phyloP scores from a whole-genome alignment of 2,797 vertebrate species.

The Lerista edwardsae region DNA sequence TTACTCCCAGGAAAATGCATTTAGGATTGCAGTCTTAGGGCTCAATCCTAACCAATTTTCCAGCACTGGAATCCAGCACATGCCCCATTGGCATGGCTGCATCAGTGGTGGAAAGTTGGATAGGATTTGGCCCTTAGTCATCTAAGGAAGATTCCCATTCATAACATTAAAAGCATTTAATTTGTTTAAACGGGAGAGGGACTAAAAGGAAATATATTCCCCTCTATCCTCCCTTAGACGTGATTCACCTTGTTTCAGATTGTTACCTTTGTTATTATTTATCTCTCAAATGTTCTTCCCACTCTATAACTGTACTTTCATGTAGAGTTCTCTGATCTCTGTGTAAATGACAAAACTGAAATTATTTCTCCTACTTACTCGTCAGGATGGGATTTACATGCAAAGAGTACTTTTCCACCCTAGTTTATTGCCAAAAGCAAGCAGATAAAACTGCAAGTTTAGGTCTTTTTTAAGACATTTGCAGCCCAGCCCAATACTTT shows the following conservation, averaged over 20 bases:
- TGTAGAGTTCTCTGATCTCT: neutral
- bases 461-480: neutral
- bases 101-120: too few relatives aligned
- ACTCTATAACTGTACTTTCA: neutral
- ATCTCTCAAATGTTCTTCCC: neutral
- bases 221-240: neutral
- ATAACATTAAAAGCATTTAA: conserved; percentile 5
- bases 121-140: too few relatives aligned
- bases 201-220: neutral
- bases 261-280: neutral
- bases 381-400: neutral
- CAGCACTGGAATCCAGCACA: too few relatives aligned
- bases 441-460: neutral
- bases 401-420: neutral
- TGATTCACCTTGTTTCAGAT: neutral
- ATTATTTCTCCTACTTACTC: neutral
- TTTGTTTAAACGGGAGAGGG: too few relatives aligned
- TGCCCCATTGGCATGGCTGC: too few relatives aligned
- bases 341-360: neutral
- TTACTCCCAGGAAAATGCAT: too few relatives aligned
- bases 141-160: neutral
- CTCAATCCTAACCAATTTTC: too few relatives aligned
- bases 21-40: too few relatives aligned
- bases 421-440: neutral
- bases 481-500: neutral